A percentile compares a stretch with the other conserved stretches of the same genome.
phyloP scores from a whole-genome alignment of 2,888 invertebrate species.

The Schizaphis graminum region DNA sequence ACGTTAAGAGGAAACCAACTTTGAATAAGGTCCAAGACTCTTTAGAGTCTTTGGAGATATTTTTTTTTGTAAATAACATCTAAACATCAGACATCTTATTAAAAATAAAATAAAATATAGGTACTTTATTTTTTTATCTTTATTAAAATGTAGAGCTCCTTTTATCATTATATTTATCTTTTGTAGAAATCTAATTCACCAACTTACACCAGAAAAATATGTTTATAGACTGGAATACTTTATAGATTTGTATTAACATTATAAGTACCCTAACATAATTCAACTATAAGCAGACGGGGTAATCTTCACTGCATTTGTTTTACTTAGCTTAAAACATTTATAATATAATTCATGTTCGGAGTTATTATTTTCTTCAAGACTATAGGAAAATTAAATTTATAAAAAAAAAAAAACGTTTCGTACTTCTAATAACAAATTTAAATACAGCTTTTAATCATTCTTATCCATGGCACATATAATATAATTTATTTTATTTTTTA shows the following conservation, averaged over 20 bases:
- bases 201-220: not conserved
- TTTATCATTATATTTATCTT: not conserved
- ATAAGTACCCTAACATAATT: not conserved
- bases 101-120: slow-evolving; percentile 18
- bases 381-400: not conserved
- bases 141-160: not conserved
- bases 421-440: not conserved
- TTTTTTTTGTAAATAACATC: slow-evolving; percentile 10
- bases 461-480: not conserved
- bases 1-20: slow-evolving; percentile 24
- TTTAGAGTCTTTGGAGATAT: not conserved
- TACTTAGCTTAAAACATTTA: not conserved
- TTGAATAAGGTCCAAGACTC: not conserved
- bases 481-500: not conserved
- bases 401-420: not conserved
- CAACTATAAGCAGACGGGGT: not conserved
- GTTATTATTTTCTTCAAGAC: not conserved
- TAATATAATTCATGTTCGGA: not conserved
- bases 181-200: not conserved
- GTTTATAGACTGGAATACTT: not conserved
- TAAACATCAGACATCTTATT: not conserved
- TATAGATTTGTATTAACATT: not conserved
- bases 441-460: not conserved
- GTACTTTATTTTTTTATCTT: not conserved
- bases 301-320: not conserved